Base-by-base conservation (phyloP, 2,113 vertebrate genomes). In the Sitta europaea region DNA sequence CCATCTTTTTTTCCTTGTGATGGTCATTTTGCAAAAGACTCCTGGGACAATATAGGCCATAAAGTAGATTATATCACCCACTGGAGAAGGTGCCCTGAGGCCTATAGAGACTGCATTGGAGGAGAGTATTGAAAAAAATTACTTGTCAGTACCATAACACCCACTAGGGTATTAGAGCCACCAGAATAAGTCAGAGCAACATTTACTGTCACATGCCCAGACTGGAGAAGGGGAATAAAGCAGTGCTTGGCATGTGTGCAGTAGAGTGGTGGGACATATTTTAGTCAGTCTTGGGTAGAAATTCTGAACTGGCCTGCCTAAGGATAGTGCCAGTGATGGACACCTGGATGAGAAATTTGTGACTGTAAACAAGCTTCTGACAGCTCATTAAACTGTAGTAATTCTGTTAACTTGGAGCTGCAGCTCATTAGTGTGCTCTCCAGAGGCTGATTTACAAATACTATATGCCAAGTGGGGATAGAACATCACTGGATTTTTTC, bases 291-390 rank as follows among this genome's bases (percentile, higher is more conserved):
- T 67, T 67, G 24, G 31, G 27, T 33, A 70, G 45, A 63, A 77
- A 66, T 76, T 88, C 42, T 66, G 47, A 90, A 51, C 15, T 83
- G 71, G 71, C 22, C 71, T 94, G 48, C 63, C 28, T 29, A 23
- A 80, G 67, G 71, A 62, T 35, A 75, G 40, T 3, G 12, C 28
- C 55, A 31, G 33, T 63, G 71, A 51, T 77, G 55, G 85, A 68
- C 73, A 92, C 82, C 90, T 75, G 68, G 79, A 55, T 94, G 90
- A 95, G 92, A 88, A 75, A 65, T 94, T 53, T 90, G 88, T 80
- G 65, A 80, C 65, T 68, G 68, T 95, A 96, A 96, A 93, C 88
- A 91, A 81, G 55, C 65, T 90, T 92, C 92, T 86, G 72, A 92
- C 90, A 90, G 79, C 75, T 95, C 92, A 61, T 93, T 96, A 92